A percentile compares a stretch with the other conserved stretches of the same genome.
Conservation (phyloP, 1,140 invertebrate genomes). For the Scaptomyza hsui region DNA sequence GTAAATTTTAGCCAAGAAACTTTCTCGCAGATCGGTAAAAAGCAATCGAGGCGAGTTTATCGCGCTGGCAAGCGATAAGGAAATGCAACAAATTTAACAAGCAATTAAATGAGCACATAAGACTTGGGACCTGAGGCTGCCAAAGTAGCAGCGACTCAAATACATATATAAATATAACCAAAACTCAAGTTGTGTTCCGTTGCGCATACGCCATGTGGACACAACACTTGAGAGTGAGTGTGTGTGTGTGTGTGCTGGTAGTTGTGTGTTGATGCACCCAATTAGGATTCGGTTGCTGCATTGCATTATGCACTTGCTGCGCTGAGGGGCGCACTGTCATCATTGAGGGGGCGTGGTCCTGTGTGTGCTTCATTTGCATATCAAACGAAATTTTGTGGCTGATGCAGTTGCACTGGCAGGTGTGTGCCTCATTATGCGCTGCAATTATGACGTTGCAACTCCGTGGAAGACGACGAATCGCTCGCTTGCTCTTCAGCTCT, state of each 20-base stretch:
- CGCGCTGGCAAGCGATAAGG: constrained; percentile 27
- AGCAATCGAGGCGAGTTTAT: constrained; percentile 27
- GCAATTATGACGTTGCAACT: constrained; percentile 76
- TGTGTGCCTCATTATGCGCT: constrained; percentile 71
- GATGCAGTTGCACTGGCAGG: constrained; percentile 32
- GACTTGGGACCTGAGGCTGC: constrained; percentile 5
- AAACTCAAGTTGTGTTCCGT: constrained; percentile 33
- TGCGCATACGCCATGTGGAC: constrained; percentile 50
- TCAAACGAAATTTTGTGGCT: constrained; percentile 63
- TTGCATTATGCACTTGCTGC: constrained; percentile 52
- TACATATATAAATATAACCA: constrained; percentile 9
- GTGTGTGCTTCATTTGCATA: constrained; percentile 71
- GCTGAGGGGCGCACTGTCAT: constrained; percentile 12
- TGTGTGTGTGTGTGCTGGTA: constrained; percentile 24
- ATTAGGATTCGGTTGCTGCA: constrained; percentile 60
- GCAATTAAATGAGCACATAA: constrained; percentile 32
- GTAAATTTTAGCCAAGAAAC: constrained; percentile 15
- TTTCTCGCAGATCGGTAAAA: constrained; percentile 11
- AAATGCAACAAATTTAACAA: constrained; percentile 41
- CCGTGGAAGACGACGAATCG: constrained; percentile 58
- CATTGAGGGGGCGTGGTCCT: constrained; percentile 51
- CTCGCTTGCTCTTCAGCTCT: constrained; percentile 58
- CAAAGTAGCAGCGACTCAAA: constrained; percentile 27
- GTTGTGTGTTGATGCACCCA: constrained; percentile 57
- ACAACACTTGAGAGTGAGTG: constrained; percentile 38